These are phyloP conservation scores for Volucella zonaria DNA, from an alignment of 2,888 invertebrate genomes.

Conservation along the genomic window DNA sequence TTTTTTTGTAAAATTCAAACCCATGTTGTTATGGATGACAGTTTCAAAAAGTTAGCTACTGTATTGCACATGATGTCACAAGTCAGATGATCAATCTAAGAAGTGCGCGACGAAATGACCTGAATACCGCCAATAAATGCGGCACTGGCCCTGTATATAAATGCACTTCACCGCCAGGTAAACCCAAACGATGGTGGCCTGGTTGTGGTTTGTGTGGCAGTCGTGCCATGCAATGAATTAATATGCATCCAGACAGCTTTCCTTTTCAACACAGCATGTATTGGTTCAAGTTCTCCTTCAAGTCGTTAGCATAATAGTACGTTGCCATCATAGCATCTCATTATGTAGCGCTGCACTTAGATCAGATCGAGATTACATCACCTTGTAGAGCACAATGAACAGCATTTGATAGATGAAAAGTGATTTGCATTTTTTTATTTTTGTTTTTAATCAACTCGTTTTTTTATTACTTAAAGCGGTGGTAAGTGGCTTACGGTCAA, in stretches of 20 bases:
- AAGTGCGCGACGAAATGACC: conserved; percentile 63
- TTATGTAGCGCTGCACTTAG: conserved; percentile 53
- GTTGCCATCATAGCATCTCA: conserved; percentile 48
- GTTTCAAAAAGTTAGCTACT: conserved; percentile 24
- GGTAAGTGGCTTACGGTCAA: conserved; percentile 40
- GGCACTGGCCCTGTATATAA: conserved; percentile 48
- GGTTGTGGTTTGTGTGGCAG: conserved; percentile 32
- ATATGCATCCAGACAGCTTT: conserved; percentile 57
- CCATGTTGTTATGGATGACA: not conserved
- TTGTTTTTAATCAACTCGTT: conserved; percentile 19
- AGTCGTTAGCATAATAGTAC: conserved; percentile 49
- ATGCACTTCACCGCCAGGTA: not conserved
- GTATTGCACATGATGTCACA: conserved; percentile 32
- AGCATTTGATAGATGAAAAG: conserved; percentile 38
- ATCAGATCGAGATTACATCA: conserved; percentile 66
- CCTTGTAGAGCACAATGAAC: conserved; percentile 51
- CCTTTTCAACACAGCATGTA: conserved; percentile 41
- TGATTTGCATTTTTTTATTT: conserved; percentile 44
- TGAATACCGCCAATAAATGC: conserved; percentile 59
- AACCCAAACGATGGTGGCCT: conserved; percentile 9
- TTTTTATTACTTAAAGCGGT: conserved; percentile 4
- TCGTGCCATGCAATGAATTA: conserved; percentile 59
- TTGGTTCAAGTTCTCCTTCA: conserved; percentile 55
- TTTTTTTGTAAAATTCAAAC: not conserved
- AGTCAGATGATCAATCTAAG: conserved; percentile 54